Base-by-base conservation (phyloP, 2,888 invertebrate species). In the Eupithecia inturbata region DNA sequence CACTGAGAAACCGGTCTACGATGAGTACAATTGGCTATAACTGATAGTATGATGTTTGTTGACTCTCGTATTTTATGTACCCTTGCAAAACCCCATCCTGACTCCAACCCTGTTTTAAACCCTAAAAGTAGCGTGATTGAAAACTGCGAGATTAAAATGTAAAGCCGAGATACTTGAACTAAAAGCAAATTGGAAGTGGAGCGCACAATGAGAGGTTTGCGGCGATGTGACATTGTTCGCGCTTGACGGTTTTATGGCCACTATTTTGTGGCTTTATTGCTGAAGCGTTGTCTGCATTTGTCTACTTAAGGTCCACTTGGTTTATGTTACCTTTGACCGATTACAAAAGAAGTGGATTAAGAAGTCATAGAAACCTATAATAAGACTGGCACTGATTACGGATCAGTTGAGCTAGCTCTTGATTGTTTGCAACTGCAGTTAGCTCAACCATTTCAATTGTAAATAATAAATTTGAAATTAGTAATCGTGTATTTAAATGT, bases 101-200 rank as follows among this genome's bases (percentile, higher is more conserved):
- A 70, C 33, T 67, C 60, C 63, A 19, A 0, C 70, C 68, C 67
- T 68, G 72, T 19, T 67, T 67, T 70, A 66, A 68, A 68, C 60
- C 68, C 68, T 26, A 73, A 73, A 68, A 70, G 70, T 68, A 22
- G 63, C 72, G 60, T 75, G 75, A 73, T 72, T 75, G 72, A 73
- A 75, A 75, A 71, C 72, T 45, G 70, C 64, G 70, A 66, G 73
- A 75, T 75, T 75, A 73, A 70, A 72, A 75, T 72, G 72, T 62
- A 72, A 71, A 60, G 68, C 45, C 36, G 57, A 39, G 69, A 67
- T 72, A 71, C 70, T 75, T 75, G 63, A 72, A 73, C 72, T 70
- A 72, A 72, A 75, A 69, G 71, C 74, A 67, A 68, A 69, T 71
- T 60, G 60, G 45, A 68, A 71, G 66, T 64, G 57, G 60, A 68